Percentiles rank a stretch among this genome's conserved stretches.
These are phyloP conservation scores for Plectus sambesii DNA, from an alignment of 1,140 invertebrate genomes.

Conservation along the genomic window DNA sequence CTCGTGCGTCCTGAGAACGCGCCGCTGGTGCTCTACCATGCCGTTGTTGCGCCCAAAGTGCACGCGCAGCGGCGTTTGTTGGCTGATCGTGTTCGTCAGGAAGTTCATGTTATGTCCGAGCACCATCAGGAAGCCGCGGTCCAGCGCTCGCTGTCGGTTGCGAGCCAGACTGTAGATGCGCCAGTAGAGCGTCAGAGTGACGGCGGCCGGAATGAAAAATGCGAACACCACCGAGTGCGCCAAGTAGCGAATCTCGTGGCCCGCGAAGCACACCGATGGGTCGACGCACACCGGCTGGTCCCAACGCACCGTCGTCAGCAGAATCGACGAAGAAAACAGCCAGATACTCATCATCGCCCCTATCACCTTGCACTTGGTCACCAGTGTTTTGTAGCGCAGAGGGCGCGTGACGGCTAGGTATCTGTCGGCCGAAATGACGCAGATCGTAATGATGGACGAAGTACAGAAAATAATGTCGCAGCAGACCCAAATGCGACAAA, in stretches of 20 bases:
- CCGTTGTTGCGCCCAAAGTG: conserved; percentile 43
- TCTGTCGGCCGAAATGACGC: conserved; percentile 52
- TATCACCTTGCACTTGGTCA: conserved; percentile 44
- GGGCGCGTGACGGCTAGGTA: conserved; percentile 53
- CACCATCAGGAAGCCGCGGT: conserved; percentile 44
- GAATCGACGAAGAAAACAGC: conserved; percentile 59
- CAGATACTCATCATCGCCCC: conserved; percentile 56
- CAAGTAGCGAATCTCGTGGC: conserved; percentile 44
- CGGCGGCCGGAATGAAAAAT: conserved; percentile 41
- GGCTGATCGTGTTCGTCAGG: conserved; percentile 33
- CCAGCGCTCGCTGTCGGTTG: conserved; percentile 41
- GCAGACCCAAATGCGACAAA: conserved; percentile 52
- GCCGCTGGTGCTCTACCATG: conserved; percentile 44
- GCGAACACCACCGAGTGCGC: conserved; percentile 44
- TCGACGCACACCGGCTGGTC: conserved; percentile 27
- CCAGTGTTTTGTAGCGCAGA: conserved; percentile 50
- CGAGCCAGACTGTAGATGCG: conserved; percentile 40
- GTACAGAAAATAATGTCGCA: conserved; percentile 53
- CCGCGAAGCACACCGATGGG: conserved; percentile 40
- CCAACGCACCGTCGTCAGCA: conserved; percentile 41
- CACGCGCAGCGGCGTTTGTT: conserved; percentile 41
- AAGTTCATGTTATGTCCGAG: conserved; percentile 46
- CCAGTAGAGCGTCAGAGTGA: conserved; percentile 44
- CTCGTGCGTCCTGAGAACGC: conserved; percentile 46
- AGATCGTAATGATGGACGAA: conserved; percentile 50